These are phyloP conservation scores for Leucopsar rothschildi DNA, from an alignment of 2,113 vertebrate species.

Conservation along the genomic window DNA sequence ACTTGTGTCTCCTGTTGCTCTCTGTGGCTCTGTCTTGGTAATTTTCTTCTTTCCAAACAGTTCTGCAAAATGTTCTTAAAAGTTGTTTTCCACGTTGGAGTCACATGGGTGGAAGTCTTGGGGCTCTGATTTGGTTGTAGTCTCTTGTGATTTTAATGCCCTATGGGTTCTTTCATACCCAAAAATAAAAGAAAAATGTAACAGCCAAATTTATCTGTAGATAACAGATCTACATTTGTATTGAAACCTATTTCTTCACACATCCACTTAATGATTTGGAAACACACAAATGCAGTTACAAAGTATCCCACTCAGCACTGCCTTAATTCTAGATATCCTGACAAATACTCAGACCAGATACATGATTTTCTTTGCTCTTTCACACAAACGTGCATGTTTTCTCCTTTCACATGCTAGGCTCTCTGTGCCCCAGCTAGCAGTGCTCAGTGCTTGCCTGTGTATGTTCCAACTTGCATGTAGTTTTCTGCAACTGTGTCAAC, in stretches of 20 bases:
- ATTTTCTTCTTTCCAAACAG: not conserved
- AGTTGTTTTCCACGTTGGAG: not conserved
- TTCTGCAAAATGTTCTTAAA: not conserved
- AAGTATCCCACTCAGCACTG: not conserved
- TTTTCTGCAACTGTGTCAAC: not conserved
- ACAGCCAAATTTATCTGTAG: not conserved
- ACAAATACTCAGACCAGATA: not conserved
- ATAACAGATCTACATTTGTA: not conserved
- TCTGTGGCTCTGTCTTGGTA: not conserved
- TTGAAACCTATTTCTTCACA: not conserved
- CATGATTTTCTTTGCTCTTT: not conserved
- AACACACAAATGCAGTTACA: not conserved
- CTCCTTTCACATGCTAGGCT: not conserved
- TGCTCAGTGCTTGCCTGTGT: not conserved
- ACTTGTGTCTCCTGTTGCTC: not conserved
- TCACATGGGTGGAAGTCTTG: not conserved
- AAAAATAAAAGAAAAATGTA: not conserved
- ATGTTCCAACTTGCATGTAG: not conserved
- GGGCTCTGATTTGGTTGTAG: not conserved
- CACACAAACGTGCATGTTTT: not conserved
- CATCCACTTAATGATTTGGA: not conserved
- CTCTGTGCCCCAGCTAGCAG: not conserved
- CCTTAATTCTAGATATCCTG: not conserved
- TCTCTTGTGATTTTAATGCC: not conserved
- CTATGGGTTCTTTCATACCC: not conserved